Evolutionary conservation across 2,888 invertebrate species (phyloP), one percentile per base, ranked within the genome.

Genomic region (Drosophila barbarae): DNA sequence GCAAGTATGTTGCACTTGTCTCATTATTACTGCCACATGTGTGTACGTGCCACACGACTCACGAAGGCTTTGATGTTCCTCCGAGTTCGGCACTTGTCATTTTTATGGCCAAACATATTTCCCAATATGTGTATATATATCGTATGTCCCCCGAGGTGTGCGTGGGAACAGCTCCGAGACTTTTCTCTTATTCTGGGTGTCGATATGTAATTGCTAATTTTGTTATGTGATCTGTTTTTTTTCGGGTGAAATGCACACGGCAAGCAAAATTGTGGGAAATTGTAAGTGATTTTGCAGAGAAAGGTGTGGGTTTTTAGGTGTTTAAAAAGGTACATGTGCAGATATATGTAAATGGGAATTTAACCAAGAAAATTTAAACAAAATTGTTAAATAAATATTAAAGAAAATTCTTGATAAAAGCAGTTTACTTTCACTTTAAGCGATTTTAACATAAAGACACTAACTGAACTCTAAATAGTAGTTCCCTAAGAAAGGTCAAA

Each of bases 1-100:
- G 84, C 85, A 77, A 84, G 81, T 83, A 82, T 84, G 84, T 84
- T 83, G 85, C 85, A 84, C 83, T 79, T 77, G 85, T 74, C 81
- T 83, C 85, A 84, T 82, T 82, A 82, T 85, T 63, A 65, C 63
- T 82, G 81, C 81, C 84, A 85, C 81, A 82, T 82, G 82, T 82
- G 82, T 72, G 78, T 76, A 81, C 74, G 85, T 82, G 85, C 71
- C 73, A 67, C 83, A 50, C 46, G 41, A 38, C 52, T 51, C 36
- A 39, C 50, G 26, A 28, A 41, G 46, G 69, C 79, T 84, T 80
- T 85, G 81, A 81, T 81, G 85, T 84, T 69, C 61, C 67, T 56
- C 52, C 57, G 69, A 49, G 78, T 82, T 84, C 74, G 81, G 61
- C 87, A 85, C 86, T 87, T 85, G 86, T 81, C 87, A 78, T 64